Evolutionary conservation across 1,140 invertebrate genomes (phyloP), one percentile per base, ranked within the genome.

Genomic region (Cheumatopsyche charites): DNA sequence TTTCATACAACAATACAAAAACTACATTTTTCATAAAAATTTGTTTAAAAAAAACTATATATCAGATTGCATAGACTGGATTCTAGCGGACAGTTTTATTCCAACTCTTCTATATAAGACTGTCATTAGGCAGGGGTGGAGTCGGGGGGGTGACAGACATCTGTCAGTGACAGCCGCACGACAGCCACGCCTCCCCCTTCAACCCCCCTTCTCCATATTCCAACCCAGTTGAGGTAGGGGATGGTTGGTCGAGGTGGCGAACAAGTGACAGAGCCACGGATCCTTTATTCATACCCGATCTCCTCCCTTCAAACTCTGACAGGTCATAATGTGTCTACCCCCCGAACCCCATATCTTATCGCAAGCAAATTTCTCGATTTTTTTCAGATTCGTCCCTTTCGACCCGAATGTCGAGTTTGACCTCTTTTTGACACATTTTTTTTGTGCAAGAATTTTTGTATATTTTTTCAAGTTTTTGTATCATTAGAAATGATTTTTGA

Each of bases 271-370:
- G 49, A 47, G 69, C 69, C 69, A 68, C 55, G 67, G 72, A 73
- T 73, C 69, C 72, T 69, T 73, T 70, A 73, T 73, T 73, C 72
- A 73, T 73, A 70, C 69, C 29, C 72, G 63, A 66, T 70, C 29
- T 36, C 67, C 67, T 66, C 68, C 72, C 72, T 70, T 70, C 67
- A 55, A 70, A 70, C 47, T 62, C 47, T 73, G 72, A 70, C 72
- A 73, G 72, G 17, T 47, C 26, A 58, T 73, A 70, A 73, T 70
- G 72, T 70, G 72, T 45, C 62, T 25, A 15, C 26, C 23, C 23
- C 2, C n/a, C 43, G 15, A n/a, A n/a, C n/a, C 21, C 36, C 9
- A 12, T 43, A 42, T 42, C 1, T 47, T 66, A 17, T 42, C 62
- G 9, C 41, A n/a, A 3, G 19, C 19, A 49, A 15, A 49, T 15